Conservation (phyloP, 2,888 invertebrate genomes). For the Dastarcus helophoroides region DNA sequence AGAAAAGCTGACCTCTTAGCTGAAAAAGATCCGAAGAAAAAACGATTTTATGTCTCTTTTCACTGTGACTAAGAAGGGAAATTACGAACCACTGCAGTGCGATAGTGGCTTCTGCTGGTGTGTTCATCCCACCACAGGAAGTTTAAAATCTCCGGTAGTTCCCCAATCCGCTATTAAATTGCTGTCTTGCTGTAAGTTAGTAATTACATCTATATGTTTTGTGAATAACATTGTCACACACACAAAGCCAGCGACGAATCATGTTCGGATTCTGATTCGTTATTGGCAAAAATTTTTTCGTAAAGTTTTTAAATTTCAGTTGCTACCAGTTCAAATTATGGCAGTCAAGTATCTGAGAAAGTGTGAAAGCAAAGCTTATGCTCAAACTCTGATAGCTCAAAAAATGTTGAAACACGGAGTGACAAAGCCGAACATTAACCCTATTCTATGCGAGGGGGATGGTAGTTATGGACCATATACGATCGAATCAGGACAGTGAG, state of each 20-base stretch:
- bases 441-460: constrained; percentile 51
- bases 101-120: constrained; percentile 60
- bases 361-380: constrained; percentile 54
- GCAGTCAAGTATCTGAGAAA: constrained; percentile 49
- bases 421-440: constrained; percentile 40
- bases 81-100: constrained; percentile 58
- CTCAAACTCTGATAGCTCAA: constrained; percentile 39
- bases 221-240: too few relatives aligned
- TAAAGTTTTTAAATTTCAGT: background rate
- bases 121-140: constrained; percentile 48
- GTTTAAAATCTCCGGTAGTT: constrained; percentile 43
- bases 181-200: constrained; percentile 54
- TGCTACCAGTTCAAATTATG: too few relatives aligned
- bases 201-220: constrained; percentile 1
- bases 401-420: constrained; percentile 51
- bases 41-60: constrained; percentile 42
- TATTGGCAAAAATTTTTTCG: background rate
- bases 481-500: constrained; percentile 46
- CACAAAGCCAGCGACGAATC: too few relatives aligned
- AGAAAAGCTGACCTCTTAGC: constrained; percentile 43
- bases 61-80: constrained; percentile 55
- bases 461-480: constrained; percentile 50
- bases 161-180: constrained; percentile 45
- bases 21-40: constrained; percentile 18
- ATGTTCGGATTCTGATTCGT: too few relatives aligned